A percentile compares a stretch with the other conserved stretches of the same genome.
Conservation (phyloP, 1,140 invertebrate genomes). For the Drosophila mauritiana region DNA sequence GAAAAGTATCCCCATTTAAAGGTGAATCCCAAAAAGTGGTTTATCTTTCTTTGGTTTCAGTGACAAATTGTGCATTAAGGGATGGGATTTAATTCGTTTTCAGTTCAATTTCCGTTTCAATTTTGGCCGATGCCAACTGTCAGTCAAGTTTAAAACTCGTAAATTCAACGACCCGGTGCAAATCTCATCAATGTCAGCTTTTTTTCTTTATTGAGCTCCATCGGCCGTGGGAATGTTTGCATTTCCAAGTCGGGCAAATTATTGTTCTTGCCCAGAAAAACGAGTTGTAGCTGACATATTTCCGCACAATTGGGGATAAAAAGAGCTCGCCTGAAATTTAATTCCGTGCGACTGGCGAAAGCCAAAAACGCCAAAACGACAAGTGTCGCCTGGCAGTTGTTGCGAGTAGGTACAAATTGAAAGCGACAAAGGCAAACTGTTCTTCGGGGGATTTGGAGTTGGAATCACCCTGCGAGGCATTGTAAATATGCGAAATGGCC, state of each 20-base stretch:
- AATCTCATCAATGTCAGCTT: slow-evolving; percentile 75
- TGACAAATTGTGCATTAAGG: background rate
- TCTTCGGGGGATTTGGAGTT: slow-evolving; percentile 5
- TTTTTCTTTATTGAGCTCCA: slow-evolving; percentile 11
- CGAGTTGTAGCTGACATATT: slow-evolving; percentile 56
- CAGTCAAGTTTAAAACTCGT: slow-evolving; percentile 25
- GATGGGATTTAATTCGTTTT: slow-evolving; percentile 5
- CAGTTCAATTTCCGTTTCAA: slow-evolving; percentile 41
- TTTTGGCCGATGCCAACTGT: slow-evolving; percentile 15
- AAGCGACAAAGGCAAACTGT: slow-evolving; percentile 49
- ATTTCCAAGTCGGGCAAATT: slow-evolving; percentile 39
- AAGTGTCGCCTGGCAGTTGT: slow-evolving; percentile 59
- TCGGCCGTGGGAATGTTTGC: slow-evolving; percentile 33
- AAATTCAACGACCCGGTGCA: slow-evolving; percentile 12
- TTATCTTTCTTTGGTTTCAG: background rate
- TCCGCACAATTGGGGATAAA: slow-evolving; percentile 68
- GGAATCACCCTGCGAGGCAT: slow-evolving; percentile 45
- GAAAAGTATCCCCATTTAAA: too few species aligned
- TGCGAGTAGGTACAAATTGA: slow-evolving; percentile 52
- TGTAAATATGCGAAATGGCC: slow-evolving; percentile 59
- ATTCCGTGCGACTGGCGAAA: slow-evolving; percentile 56
- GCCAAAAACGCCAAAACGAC: slow-evolving; percentile 25
- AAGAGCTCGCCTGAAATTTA: slow-evolving; percentile 65
- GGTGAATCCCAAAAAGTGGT: too few species aligned
- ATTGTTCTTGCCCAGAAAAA: slow-evolving; percentile 29